Conservation (phyloP, 1,140 invertebrate species). For the Anastatus disparis region DNA sequence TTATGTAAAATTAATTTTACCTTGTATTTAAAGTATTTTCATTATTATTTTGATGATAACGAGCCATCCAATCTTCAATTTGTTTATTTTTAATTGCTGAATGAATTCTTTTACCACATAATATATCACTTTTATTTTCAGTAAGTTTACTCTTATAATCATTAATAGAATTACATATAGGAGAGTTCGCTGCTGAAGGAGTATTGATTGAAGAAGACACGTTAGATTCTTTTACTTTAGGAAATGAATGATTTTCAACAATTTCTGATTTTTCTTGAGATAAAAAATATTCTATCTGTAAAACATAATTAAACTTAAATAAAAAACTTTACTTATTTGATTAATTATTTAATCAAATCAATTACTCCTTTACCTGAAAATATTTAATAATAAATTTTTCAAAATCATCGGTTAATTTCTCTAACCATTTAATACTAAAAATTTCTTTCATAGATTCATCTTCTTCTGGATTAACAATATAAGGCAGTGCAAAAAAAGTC, state of each 20-base stretch:
- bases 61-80: conserved; percentile 51
- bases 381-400: conserved; percentile 43
- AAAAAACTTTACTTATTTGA: too few relatives aligned
- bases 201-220: conserved; percentile 7
- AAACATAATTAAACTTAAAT: too few relatives aligned
- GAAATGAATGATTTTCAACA: conserved; percentile 8
- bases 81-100: conserved; percentile 16
- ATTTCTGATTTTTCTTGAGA: conserved; percentile 20
- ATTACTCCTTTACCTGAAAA: conserved; percentile 38
- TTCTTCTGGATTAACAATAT: conserved; percentile 67
- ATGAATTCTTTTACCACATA: not conserved
- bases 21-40: conserved; percentile 15
- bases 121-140: not conserved
- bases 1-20: conserved; percentile 38
- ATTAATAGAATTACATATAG: not conserved
- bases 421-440: conserved; percentile 64
- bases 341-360: too few relatives aligned
- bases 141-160: not conserved
- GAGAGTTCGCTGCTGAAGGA: conserved; percentile 5
- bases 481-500: conserved; percentile 71
- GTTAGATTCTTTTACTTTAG: conserved; percentile 16
- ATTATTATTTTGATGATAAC: conserved; percentile 32
- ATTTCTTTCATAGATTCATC: conserved; percentile 70
- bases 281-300: conserved; percentile 7
- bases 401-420: conserved; percentile 41